Evolutionary conservation across 2,113 vertebrate genomes (phyloP), one percentile per base, ranked within the genome.

Genomic region (Actenoides lindsayi): DNA sequence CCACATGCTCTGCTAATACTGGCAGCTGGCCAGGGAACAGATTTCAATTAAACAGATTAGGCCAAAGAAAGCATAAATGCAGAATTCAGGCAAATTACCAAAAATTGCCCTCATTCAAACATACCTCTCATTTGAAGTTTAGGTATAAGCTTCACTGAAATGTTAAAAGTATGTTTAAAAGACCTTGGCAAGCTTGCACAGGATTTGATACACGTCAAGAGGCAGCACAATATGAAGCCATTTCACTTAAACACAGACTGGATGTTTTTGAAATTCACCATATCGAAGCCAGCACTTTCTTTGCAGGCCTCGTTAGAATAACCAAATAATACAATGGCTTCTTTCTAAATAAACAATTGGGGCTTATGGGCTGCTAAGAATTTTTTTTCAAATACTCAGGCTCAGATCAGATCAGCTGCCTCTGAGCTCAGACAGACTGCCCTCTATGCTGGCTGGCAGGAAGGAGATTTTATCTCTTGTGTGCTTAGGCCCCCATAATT

Each of bases 281-380:
- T 94, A 98, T 97, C 41, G 44, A 98, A 98, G 97, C 96, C 97
- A 97, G 93, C 96, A 96, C 97, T 97, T 97, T 97, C 97, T 98
- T 97, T 96, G 93, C 93, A 97, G 92, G 87, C 97, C 96, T 98
- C 35, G 54, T 98, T 98, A 98, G 98, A 98, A 98, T 98, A 99
- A 98, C 98, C 92, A 95, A 98, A 98, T 98, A 97, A 98, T 98
- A 99, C 98, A 98, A 98, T 98, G 97, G 95, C 97, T 99, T 98
- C 98, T 99, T 99, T 99, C 98, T 99, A 98, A 99, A 98, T 98
- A 99, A 99, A 99, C 98, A 99, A 98, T 98, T 95, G 87, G 96
- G 89, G 95, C 93, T 96, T 98, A 96, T 96, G 98, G 97, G 96
- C 98, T 97, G 97, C 98, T 98, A 98, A 98, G 98, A 86, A 93